These are phyloP conservation scores for Hecatera dysodea DNA, from an alignment of 2,888 invertebrate species.

Conservation along the genomic window DNA sequence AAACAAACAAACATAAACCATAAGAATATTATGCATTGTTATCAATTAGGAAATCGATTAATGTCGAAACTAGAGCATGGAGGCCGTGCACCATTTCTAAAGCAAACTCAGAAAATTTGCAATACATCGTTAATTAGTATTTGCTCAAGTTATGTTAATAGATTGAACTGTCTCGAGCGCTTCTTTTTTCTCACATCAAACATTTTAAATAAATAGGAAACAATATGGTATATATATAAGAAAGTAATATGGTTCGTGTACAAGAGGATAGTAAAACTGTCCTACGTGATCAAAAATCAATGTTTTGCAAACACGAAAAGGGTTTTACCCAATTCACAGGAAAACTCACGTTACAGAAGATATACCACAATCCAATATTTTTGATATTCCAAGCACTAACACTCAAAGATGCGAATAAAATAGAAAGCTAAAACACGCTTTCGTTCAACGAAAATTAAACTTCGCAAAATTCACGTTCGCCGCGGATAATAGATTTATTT, in stretches of 20 bases:
- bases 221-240: too few species aligned
- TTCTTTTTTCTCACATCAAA: slow-evolving; percentile 8
- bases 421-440: slow-evolving; percentile 63
- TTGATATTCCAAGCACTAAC: slow-evolving; percentile 65
- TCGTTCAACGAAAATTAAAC: slow-evolving; percentile 69
- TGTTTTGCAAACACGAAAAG: slow-evolving; percentile 75
- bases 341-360: slow-evolving; percentile 72
- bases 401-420: slow-evolving; percentile 60
- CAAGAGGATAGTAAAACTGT: slow-evolving; percentile 13
- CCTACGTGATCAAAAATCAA: slow-evolving; percentile 61
- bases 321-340: slow-evolving; percentile 68
- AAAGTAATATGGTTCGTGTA: neutral
- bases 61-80: slow-evolving; percentile 28
- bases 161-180: slow-evolving; percentile 22
- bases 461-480: slow-evolving; percentile 76
- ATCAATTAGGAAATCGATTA: slow-evolving; percentile 25
- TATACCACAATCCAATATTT: slow-evolving; percentile 72
- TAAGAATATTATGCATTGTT: slow-evolving; percentile 23
- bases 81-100: slow-evolving; percentile 12
- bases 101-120: slow-evolving; percentile 25
- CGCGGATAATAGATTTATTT: slow-evolving; percentile 64
- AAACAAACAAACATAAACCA: slow-evolving; percentile 17
- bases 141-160: slow-evolving; percentile 15
- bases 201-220: slow-evolving; percentile 8
- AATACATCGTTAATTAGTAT: slow-evolving; percentile 7